phyloP scores from a whole-genome alignment of 2,113 vertebrate species.

The Merops nubicus region DNA sequence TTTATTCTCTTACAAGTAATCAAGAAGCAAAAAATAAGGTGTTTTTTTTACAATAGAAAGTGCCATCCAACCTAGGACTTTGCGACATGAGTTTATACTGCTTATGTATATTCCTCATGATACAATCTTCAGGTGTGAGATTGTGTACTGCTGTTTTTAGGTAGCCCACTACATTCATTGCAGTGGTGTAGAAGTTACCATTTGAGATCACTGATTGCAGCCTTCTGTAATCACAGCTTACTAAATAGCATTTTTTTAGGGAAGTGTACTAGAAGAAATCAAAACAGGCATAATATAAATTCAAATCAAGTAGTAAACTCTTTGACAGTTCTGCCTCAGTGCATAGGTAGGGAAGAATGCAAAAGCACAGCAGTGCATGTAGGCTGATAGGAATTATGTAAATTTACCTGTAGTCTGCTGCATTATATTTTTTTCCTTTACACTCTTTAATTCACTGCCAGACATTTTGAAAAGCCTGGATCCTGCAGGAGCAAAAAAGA shows the following conservation, averaged over 20 bases:
- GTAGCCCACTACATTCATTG: not conserved
- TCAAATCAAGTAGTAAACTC: not conserved
- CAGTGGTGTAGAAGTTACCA: not conserved
- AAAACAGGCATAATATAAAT: not conserved
- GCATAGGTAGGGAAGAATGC: not conserved
- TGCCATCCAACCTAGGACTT: not conserved
- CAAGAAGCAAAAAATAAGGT: not conserved
- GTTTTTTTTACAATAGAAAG: not conserved
- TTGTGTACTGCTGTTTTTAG: not conserved
- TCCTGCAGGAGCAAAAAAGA: not conserved
- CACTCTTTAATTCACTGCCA: not conserved
- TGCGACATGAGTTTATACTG: not conserved
- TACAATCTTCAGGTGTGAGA: not conserved
- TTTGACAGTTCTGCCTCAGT: not conserved
- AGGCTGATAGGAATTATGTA: not conserved
- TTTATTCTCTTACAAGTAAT: not conserved
- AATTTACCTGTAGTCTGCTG: not conserved
- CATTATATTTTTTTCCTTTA: not conserved
- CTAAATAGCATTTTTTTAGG: not conserved
- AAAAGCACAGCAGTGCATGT: accelerated
- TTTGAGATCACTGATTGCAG: not conserved
- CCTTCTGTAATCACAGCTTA: not conserved
- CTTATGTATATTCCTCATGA: not conserved
- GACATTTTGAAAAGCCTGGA: not conserved
- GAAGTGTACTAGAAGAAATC: not conserved